Percentiles rank a stretch among this genome's conserved stretches.
phyloP scores from a whole-genome alignment of 2,797 vertebrate species.

The Melanotaenia parkinsoni region DNA sequence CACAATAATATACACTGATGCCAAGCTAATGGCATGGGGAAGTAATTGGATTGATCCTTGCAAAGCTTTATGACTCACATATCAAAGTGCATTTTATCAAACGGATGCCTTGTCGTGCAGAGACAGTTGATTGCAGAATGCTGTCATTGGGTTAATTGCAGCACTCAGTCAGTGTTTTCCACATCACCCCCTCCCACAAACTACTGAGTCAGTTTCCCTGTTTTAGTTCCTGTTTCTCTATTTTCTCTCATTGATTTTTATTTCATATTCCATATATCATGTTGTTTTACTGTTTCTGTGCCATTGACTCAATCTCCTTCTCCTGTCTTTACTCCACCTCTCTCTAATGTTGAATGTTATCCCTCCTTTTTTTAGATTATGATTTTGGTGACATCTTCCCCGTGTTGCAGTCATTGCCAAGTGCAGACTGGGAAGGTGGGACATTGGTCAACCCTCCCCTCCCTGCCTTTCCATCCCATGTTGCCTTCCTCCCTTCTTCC shows the following conservation, averaged over 20 bases:
- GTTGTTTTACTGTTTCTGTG: conserved; percentile 61
- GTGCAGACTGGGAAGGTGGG: conserved; percentile 99
- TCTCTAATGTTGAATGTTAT: conserved; percentile 90
- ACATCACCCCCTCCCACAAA: conserved; percentile 27
- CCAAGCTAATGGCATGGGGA: conserved; percentile 39
- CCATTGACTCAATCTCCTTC: conserved; percentile 59
- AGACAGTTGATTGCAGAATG: conserved; percentile 27
- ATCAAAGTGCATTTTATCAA: conserved; percentile 40
- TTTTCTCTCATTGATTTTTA: conserved; percentile 41
- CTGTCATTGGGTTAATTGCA: conserved; percentile 34
- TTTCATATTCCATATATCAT: conserved; percentile 45
- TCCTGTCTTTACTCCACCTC: conserved; percentile 47
- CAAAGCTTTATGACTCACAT: conserved; percentile 39
- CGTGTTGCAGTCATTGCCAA: conserved; percentile 97
- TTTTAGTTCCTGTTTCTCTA: conserved; percentile 47
- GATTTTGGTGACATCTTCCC: conserved; percentile 99
- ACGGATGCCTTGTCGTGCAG: conserved; percentile 12
- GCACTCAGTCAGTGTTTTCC: conserved; percentile 34
- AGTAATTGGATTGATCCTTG: conserved; percentile 27
- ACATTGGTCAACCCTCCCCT: conserved; percentile 81
- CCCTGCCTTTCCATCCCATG: conserved; percentile 22
- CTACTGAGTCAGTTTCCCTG: conserved; percentile 30
- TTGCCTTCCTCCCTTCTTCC: conserved; percentile 22
- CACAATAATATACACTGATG: conserved; percentile 13
- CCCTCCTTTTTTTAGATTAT: conserved; percentile 98